Conservation (phyloP, 2,888 invertebrate species). For the Uropetala carovei region DNA sequence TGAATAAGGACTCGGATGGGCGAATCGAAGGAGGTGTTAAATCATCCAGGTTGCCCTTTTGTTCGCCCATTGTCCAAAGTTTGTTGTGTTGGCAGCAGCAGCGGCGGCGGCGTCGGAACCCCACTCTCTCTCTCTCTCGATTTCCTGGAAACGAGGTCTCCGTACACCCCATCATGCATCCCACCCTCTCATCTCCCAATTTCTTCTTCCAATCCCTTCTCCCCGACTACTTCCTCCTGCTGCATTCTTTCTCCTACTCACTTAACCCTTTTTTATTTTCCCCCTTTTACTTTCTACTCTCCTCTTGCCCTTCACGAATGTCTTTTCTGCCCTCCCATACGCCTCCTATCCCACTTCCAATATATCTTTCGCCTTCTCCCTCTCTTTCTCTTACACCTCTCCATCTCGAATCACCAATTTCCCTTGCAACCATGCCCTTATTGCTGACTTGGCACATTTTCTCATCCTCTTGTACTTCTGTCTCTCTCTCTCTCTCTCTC, state of each 20-base stretch:
- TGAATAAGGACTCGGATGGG: neutral
- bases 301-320: neutral
- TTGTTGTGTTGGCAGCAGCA: neutral
- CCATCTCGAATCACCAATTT: constrained; percentile 29
- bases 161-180: neutral
- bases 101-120: neutral
- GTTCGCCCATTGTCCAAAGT: constrained; percentile 35
- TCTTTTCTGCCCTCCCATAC: neutral
- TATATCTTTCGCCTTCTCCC: neutral
- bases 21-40: constrained; percentile 47
- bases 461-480: neutral
- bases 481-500: neutral
- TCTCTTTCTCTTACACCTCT: neutral
- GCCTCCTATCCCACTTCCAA: neutral
- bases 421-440: constrained; percentile 44
- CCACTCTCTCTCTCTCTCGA: neutral
- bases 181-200: constrained; percentile 19
- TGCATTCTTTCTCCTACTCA: neutral
- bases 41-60: constrained; percentile 34
- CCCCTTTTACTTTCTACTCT: neutral
- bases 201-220: neutral
- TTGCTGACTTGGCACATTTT: constrained; percentile 50
- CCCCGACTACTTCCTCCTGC: neutral
- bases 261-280: neutral
- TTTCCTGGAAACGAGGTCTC: constrained; percentile 41